Evolutionary conservation across 2,113 vertebrate species (phyloP).

Genomic region (Tangachromis dhanisi): DNA sequence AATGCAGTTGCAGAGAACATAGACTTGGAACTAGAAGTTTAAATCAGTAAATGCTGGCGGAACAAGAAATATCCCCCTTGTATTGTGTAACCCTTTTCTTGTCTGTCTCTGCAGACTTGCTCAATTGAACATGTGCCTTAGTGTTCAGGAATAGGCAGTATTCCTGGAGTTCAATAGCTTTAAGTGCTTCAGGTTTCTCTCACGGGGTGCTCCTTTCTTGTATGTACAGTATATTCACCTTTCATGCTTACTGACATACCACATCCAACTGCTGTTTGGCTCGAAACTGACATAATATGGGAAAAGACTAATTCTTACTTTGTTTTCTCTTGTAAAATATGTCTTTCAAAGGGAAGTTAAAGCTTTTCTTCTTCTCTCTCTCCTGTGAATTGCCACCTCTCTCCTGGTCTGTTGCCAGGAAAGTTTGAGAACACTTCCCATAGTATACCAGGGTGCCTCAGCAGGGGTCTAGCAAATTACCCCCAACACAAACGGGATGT

Average conservation of each 20-base stretch:
- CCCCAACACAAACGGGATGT: slow-evolving; percentile 19
- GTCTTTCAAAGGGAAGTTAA: slow-evolving; percentile 9
- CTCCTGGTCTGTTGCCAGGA: not conserved
- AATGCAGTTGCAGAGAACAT: not conserved
- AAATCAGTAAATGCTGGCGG: slow-evolving; percentile 5
- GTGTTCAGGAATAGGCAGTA: not conserved
- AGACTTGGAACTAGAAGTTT: not conserved
- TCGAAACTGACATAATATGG: not conserved
- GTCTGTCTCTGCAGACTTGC: slow-evolving; percentile 1
- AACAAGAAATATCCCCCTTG: not conserved
- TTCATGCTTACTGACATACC: not conserved
- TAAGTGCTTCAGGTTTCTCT: not conserved
- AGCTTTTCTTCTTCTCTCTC: not conserved
- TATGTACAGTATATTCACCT: not conserved
- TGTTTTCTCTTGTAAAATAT: slow-evolving; percentile 9
- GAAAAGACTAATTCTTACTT: not conserved
- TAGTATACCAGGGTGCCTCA: slow-evolving; percentile 10
- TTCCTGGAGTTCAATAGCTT: not conserved
- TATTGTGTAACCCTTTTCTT: not conserved
- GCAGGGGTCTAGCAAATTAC: slow-evolving; percentile 40
- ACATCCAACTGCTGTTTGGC: not conserved
- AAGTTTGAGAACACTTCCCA: slow-evolving; percentile 7
- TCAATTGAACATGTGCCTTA: not conserved
- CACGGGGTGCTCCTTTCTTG: not conserved
- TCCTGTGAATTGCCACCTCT: not conserved